Percentiles rank a stretch among this genome's conserved stretches.
phyloP scores from a whole-genome alignment of 2,113 vertebrate genomes.

The Noturus placidus region DNA sequence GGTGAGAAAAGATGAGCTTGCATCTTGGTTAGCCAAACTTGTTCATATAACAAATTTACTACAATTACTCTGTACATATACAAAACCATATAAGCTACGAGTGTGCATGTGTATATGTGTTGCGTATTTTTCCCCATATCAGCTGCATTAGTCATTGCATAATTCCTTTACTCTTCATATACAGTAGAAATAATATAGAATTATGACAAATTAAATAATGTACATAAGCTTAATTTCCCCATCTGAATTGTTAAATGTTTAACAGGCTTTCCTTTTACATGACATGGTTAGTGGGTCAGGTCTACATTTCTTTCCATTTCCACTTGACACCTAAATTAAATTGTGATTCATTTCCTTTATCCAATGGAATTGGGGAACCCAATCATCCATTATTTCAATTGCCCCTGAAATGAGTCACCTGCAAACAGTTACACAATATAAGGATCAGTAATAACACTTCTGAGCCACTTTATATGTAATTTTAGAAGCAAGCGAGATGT shows the following conservation, averaged over 20 bases:
- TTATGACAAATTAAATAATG: background rate
- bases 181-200: background rate
- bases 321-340: background rate
- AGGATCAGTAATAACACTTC: background rate
- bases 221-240: background rate
- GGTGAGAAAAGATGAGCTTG: background rate
- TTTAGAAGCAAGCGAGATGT: background rate
- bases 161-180: background rate
- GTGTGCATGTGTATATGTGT: conserved; percentile 2
- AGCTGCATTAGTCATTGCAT: background rate
- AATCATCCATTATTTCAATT: background rate
- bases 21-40: background rate
- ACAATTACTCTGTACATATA: conserved; percentile 23
- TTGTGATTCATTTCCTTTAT: background rate
- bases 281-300: background rate
- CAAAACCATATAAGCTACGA: background rate
- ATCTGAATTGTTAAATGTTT: background rate
- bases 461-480: background rate
- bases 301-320: background rate
- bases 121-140: background rate
- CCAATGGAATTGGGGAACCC: background rate
- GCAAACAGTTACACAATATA: background rate
- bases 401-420: background rate
- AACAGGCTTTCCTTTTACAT: background rate
- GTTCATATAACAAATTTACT: background rate